Evolutionary conservation across 2,113 vertebrate genomes (phyloP).

Genomic region (Coracopsis vasa): DNA sequence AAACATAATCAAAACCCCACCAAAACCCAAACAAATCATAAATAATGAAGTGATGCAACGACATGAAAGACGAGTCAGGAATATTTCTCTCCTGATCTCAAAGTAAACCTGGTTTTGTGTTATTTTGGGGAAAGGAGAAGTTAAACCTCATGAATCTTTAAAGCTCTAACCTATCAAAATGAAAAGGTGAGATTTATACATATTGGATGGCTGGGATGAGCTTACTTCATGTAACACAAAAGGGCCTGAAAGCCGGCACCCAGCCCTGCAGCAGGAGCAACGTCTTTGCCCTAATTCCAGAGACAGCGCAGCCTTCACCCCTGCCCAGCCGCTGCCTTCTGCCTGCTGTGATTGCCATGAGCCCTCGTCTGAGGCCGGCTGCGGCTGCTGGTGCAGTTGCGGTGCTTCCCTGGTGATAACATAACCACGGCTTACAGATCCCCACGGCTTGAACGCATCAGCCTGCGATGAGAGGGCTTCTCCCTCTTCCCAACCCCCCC

Average conservation of each 20-base stretch:
- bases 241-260: neutral
- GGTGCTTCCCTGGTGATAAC: neutral
- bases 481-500: neutral
- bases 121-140: slow-evolving; percentile 41
- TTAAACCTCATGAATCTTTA: slow-evolving; percentile 56
- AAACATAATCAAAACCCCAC: neutral
- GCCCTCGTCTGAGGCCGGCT: neutral
- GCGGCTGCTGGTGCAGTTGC: neutral
- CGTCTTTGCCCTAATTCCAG: neutral
- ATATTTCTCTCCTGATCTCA: slow-evolving; percentile 23
- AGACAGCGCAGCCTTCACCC: neutral
- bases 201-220: neutral
- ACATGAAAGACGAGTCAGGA: slow-evolving; percentile 55
- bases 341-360: neutral
- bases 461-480: neutral
- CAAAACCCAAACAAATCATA: slow-evolving; percentile 7
- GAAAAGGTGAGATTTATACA: neutral
- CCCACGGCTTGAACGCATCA: neutral
- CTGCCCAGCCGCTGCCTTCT: neutral
- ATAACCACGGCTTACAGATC: neutral
- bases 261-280: neutral
- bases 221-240: neutral
- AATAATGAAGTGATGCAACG: slow-evolving; percentile 24
- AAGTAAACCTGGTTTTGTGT: neutral
- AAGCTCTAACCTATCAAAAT: neutral